Percentiles rank a stretch among this genome's conserved stretches.
phyloP scores from a whole-genome alignment of 2,888 invertebrate species.

The Hemaris fuciformis region DNA sequence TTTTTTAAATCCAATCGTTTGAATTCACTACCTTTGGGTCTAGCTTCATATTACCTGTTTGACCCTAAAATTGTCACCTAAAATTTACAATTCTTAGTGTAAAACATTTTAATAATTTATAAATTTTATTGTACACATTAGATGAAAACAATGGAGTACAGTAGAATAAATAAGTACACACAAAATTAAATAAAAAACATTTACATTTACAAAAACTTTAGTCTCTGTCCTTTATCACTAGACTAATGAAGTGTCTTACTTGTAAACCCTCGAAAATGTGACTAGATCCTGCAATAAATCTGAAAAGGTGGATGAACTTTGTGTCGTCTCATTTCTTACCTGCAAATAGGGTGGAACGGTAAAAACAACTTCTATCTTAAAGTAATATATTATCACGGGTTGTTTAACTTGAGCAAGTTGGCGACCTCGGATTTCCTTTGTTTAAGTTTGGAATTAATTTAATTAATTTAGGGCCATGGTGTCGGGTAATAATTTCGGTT shows the following conservation, averaged over 20 bases:
- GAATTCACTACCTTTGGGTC: no score
- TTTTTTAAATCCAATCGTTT: no score
- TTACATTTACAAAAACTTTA: no score
- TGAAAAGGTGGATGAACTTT: not conserved
- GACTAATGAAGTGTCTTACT: not conserved
- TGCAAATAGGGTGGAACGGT: not conserved
- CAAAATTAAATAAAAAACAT: no score
- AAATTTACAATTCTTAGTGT: no score
- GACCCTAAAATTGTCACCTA: no score
- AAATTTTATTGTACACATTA: no score
- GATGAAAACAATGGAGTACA: no score
- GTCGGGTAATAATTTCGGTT: not conserved
- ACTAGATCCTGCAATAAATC: not conserved
- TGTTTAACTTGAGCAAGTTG: not conserved
- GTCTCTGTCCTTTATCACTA: constrained; percentile 17
- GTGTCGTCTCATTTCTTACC: not conserved
- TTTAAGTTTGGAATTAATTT: not conserved
- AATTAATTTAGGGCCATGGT: not conserved
- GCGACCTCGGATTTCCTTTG: not conserved
- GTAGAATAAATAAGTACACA: no score
- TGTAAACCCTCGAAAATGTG: not conserved
- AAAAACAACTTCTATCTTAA: not conserved
- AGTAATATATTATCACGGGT: not conserved
- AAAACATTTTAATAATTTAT: no score
- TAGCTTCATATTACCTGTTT: no score